phyloP scores from a whole-genome alignment of 1,140 invertebrate species.

The Nylanderia fulva region DNA sequence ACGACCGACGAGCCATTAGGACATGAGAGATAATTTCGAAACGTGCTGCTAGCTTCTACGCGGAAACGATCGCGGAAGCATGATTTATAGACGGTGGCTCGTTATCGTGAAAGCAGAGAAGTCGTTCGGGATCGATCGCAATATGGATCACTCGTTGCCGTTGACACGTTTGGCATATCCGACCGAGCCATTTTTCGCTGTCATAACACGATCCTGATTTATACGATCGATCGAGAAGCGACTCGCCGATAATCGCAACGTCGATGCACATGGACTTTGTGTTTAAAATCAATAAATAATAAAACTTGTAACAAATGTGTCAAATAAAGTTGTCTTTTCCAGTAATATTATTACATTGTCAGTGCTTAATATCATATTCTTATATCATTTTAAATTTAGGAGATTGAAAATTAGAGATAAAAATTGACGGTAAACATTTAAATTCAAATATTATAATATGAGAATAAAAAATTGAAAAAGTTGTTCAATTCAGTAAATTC shows the following conservation, averaged over 20 bases:
- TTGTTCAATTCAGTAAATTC: not conserved
- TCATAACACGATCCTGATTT: conserved; percentile 54
- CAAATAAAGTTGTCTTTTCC: not conserved
- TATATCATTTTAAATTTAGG: not conserved
- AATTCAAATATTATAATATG: not conserved
- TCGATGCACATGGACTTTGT: conserved; percentile 12
- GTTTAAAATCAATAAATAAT: conserved; percentile 41
- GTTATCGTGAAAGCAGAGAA: conserved; percentile 83
- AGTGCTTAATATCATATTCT: not conserved
- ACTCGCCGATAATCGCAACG: conserved; percentile 46
- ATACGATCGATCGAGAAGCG: conserved; percentile 55
- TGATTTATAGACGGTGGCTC: conserved; percentile 83
- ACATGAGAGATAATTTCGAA: conserved; percentile 73
- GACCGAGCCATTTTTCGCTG: conserved; percentile 69
- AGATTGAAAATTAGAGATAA: not conserved
- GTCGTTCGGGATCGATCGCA: conserved; percentile 59
- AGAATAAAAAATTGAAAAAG: not conserved
- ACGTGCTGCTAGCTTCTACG: conserved; percentile 63
- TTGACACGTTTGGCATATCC: conserved; percentile 69
- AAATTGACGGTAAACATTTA: not conserved
- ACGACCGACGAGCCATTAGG: conserved; percentile 60
- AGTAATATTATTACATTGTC: not conserved
- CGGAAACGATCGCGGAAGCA: conserved; percentile 75
- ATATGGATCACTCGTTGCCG: conserved; percentile 58
- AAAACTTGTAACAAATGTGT: not conserved